Evolutionary conservation across 2,888 invertebrate species (phyloP).

Genomic region (Thelaira solivaga): DNA sequence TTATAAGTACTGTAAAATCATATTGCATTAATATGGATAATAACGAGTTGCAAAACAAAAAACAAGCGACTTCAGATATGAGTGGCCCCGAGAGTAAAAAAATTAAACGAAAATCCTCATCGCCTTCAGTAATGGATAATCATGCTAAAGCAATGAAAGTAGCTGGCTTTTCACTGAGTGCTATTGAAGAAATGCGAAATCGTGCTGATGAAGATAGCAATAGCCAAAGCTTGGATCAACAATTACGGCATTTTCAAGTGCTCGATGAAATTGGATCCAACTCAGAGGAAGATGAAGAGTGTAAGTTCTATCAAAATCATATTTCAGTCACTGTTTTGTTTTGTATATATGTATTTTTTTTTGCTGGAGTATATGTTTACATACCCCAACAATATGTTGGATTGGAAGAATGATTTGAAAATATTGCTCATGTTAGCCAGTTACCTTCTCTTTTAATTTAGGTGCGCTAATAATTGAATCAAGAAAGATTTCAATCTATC

Average conservation of each 20-base stretch:
- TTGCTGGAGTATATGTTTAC: too few relatives aligned
- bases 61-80: not conserved
- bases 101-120: conserved; percentile 17
- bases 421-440: too few relatives aligned
- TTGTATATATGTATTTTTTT: not conserved
- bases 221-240: conserved; percentile 73
- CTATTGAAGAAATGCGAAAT: conserved; percentile 73
- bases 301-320: conserved; percentile 58
- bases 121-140: conserved; percentile 50
- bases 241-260: conserved; percentile 81
- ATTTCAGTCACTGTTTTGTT: not conserved
- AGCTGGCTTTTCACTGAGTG: conserved; percentile 74
- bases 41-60: conserved; percentile 1
- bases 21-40: conserved; percentile 7
- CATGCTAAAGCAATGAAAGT: conserved; percentile 70
- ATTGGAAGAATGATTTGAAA: too few relatives aligned
- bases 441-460: too few relatives aligned
- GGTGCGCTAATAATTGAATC: too few relatives aligned
- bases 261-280: conserved; percentile 81
- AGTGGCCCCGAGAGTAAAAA: conserved; percentile 40
- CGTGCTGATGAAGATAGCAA: conserved; percentile 70
- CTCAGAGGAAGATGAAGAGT: conserved; percentile 73
- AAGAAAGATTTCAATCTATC: too few relatives aligned
- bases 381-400: too few relatives aligned
- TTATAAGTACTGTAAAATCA: conserved; percentile 10